These are phyloP conservation scores for Gambelia wislizenii DNA, from an alignment of 2,797 vertebrate genomes.

Conservation along the genomic window DNA sequence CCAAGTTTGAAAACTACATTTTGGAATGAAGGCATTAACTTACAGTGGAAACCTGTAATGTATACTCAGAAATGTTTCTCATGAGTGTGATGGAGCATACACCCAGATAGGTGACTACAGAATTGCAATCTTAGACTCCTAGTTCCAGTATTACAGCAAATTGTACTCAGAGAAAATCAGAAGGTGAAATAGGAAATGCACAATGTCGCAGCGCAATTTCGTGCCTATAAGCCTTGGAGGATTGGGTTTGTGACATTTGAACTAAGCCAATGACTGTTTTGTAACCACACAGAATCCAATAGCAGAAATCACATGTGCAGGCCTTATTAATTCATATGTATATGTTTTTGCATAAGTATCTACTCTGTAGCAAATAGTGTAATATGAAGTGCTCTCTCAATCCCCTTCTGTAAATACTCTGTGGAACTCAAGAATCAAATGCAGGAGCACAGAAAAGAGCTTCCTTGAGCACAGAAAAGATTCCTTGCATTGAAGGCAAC, in stretches of 20 bases:
- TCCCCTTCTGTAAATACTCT: background rate
- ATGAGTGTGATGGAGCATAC: background rate
- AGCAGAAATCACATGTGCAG: background rate
- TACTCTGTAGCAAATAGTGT: slow-evolving; percentile 10
- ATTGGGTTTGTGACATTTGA: background rate
- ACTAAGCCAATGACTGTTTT: background rate
- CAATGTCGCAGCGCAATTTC: background rate
- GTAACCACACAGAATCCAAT: background rate
- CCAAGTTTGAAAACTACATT: background rate
- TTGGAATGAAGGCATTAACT: background rate
- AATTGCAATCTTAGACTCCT: background rate
- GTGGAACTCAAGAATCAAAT: slow-evolving; percentile 1
- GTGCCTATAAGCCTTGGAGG: background rate
- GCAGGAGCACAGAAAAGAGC: slow-evolving; percentile 21
- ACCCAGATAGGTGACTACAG: background rate
- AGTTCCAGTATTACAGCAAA: background rate
- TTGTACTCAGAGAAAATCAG: background rate
- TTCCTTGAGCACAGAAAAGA: background rate
- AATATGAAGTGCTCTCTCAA: slow-evolving; percentile 20
- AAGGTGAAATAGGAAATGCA: background rate
- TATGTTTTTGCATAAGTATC: slow-evolving; percentile 3
- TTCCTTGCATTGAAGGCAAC: background rate
- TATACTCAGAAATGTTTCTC: background rate
- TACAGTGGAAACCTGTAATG: background rate
- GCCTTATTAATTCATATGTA: background rate